Conservation (phyloP, 2,113 vertebrate species). For the Papio anubis region DNA sequence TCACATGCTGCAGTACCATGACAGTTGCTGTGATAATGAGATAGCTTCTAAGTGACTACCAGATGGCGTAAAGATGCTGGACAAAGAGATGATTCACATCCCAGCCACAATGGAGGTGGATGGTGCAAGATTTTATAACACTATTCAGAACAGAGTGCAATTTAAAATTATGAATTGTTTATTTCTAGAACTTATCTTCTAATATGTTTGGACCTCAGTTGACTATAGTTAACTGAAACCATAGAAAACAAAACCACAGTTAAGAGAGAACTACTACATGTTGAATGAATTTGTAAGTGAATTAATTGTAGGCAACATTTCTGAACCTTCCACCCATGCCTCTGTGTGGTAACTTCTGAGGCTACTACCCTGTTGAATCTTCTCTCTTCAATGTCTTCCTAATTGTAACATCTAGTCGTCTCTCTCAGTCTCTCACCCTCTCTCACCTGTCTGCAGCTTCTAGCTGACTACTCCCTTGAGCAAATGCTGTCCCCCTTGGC, state of each 20-base stretch:
- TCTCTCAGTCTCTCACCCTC: not conserved
- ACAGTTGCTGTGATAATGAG: not conserved
- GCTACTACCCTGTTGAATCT: not conserved
- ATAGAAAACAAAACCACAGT: not conserved
- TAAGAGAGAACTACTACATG: not conserved
- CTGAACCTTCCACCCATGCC: not conserved
- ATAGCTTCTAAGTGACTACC: not conserved
- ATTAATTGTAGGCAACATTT: not conserved
- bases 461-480: not conserved
- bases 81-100: not conserved
- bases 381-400: not conserved
- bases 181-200: not conserved
- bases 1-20: not conserved
- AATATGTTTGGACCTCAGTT: not conserved
- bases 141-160: not conserved
- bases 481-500: not conserved
- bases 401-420: not conserved
- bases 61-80: not conserved
- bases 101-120: not conserved
- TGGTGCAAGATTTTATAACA: not conserved
- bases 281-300: not conserved
- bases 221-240: not conserved
- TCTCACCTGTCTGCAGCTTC: not conserved
- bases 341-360: not conserved
- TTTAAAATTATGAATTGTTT: not conserved